Base-by-base conservation (phyloP, 2,113 vertebrate genomes). In the Psettodes erumei region DNA sequence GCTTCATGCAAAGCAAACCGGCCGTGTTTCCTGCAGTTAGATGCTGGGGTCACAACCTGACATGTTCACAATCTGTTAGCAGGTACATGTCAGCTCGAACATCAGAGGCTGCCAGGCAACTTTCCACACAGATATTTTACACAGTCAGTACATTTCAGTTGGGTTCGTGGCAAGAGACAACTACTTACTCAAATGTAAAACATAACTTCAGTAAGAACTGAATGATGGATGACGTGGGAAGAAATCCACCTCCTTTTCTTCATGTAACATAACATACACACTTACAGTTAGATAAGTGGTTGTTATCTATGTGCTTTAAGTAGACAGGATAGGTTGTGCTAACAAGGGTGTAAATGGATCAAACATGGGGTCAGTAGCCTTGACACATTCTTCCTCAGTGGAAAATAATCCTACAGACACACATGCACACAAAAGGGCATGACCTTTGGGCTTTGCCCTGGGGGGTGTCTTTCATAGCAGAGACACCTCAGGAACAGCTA, bases 331-430 rank as follows among this genome's bases (percentile, higher is more conserved):
- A 59, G 59, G 35, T 45, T 2, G 28, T 18, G 67, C 38, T 76
- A 86, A 85, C 67, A 75, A 69, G 74, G 75, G 72, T 86, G 56
- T 66, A 50, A 86, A 71, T 68, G 42, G 45, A 21, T 77, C 56
- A 58, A 84, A 79, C 83, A 86, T 65, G 62, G 60, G 75, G 82
- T 89, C 75, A 83, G 68, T 27, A 83, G 50, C 82, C 79, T 47
- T 75, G 80, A 84, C 89, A 89, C 79, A 85, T 89, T 86, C 79
- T 79, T 72, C 50, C 30, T 70, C 53, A 56, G 78, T 74, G 77
- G 53, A 78, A 89, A 83, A 83, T 85, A 86, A 87, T 76, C 75
- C 68, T 51, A 21, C 21, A 63, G 37, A 77, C 71, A 85, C 68
- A 78, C 60, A 74, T 11, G 48, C 25, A 85, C 35, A 78, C 53